Evolutionary conservation across 2,888 invertebrate genomes (phyloP).

Genomic region (Ornithoptera priamus): DNA sequence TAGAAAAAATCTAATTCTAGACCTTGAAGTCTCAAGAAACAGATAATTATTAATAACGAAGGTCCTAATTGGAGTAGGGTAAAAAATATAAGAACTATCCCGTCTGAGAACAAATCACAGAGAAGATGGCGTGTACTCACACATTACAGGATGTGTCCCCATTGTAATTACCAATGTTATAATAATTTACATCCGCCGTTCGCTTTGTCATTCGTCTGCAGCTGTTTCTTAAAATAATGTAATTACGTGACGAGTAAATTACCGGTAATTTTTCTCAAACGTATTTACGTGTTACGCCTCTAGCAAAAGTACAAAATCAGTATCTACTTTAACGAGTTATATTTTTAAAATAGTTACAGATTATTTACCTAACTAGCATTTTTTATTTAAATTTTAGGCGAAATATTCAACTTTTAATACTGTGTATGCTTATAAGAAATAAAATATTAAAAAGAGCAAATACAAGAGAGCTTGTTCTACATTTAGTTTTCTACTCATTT

Average conservation of each 20-base stretch:
- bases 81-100: background rate
- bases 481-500: too few species aligned
- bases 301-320: background rate
- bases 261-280: background rate
- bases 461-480: too few species aligned
- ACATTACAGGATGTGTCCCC: slow-evolving; percentile 13
- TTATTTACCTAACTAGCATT: background rate
- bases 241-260: background rate
- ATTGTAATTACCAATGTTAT: slow-evolving; percentile 10
- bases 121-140: slow-evolving; percentile 1
- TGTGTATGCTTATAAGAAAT: too few species aligned
- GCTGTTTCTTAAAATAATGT: background rate
- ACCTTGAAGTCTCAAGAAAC: too few species aligned
- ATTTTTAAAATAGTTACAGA: background rate
- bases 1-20: too few species aligned
- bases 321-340: background rate
- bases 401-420: too few species aligned
- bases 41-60: too few species aligned
- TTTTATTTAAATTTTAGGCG: too few species aligned
- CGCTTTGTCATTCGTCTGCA: background rate
- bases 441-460: too few species aligned
- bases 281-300: slow-evolving; percentile 1
- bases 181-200: slow-evolving; percentile 21
- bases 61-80: background rate
- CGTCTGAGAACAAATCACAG: background rate